phyloP scores from a whole-genome alignment of 1,140 invertebrate species.

The Palaemon carinicauda region DNA sequence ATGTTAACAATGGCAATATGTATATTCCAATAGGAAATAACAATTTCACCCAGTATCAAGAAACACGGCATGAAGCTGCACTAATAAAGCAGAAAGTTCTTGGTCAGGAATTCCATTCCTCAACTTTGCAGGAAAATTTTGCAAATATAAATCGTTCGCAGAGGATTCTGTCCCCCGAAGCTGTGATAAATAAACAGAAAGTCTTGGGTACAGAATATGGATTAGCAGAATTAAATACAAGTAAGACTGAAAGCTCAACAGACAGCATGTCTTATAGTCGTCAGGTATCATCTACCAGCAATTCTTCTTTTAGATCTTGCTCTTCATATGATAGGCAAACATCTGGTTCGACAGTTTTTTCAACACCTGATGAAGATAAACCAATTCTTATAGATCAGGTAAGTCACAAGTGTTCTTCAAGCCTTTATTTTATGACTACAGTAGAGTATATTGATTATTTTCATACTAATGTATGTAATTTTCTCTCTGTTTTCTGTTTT shows the following conservation, averaged over 20 bases:
- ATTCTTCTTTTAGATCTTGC: slow-evolving; percentile 23
- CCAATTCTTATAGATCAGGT: slow-evolving; percentile 49
- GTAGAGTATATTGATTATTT: no score
- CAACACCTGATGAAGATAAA: slow-evolving; percentile 44
- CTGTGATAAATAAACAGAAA: slow-evolving; percentile 25
- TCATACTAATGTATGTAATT: no score
- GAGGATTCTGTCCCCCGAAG: not conserved
- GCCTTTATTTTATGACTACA: not conserved
- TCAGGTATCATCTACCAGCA: slow-evolving; percentile 30
- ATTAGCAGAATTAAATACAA: not conserved
- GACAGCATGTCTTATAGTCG: not conserved
- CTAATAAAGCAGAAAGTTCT: slow-evolving; percentile 33
- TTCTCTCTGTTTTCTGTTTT: no score
- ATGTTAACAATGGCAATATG: not conserved
- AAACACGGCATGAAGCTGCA: slow-evolving; percentile 31
- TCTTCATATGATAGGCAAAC: slow-evolving; percentile 29
- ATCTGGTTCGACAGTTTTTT: slow-evolving; percentile 34
- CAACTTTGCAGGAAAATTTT: slow-evolving; percentile 4
- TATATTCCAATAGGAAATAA: not conserved
- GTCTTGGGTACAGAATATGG: slow-evolving; percentile 24
- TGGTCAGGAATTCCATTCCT: slow-evolving; percentile 19
- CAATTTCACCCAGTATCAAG: slow-evolving; percentile 10
- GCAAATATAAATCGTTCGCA: slow-evolving; percentile 17
- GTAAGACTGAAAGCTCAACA: not conserved
- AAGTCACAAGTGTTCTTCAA: not conserved